Evolutionary conservation across 2,797 vertebrate species (phyloP).

Genomic region (Gymnoscopelus braueri): DNA sequence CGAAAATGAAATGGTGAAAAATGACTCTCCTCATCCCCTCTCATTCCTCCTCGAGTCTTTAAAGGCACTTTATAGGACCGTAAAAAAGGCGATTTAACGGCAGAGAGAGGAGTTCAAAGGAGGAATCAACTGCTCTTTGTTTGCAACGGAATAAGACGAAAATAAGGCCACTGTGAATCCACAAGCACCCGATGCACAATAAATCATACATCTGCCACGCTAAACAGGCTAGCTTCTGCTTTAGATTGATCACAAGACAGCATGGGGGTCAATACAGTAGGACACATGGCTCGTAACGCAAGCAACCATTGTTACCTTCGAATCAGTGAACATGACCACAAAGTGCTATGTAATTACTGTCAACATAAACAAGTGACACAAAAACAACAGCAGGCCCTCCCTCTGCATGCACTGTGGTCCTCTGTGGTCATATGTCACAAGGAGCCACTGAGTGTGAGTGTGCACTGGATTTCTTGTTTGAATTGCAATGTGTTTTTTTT

Average conservation of each 20-base stretch:
- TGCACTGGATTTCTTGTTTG: constrained; percentile 4
- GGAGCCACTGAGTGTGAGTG: background rate
- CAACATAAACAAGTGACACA: constrained; percentile 6
- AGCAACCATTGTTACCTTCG: background rate
- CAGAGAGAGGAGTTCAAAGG: constrained; percentile 57
- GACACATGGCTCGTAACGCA: background rate
- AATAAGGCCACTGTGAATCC: constrained; percentile 43
- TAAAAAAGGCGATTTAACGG: constrained; percentile 76
- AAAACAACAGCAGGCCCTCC: background rate
- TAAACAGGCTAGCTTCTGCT: constrained; percentile 6
- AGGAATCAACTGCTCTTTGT: constrained; percentile 53
- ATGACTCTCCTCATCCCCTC: constrained; percentile 55
- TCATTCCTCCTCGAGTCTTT: constrained; percentile 57
- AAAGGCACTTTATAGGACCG: constrained; percentile 74
- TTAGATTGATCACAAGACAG: constrained; percentile 6
- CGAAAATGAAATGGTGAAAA: constrained; percentile 62
- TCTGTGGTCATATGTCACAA: too few species aligned
- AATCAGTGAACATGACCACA: background rate
- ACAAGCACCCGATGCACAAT: constrained; percentile 42
- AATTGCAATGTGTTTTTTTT: background rate
- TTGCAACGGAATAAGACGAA: constrained; percentile 60
- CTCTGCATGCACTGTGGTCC: background rate
- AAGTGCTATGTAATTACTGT: constrained; percentile 1
- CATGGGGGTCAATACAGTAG: background rate
- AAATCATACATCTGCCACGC: constrained; percentile 40